Evolutionary conservation across 2,113 vertebrate species (phyloP), one percentile per base, ranked within the genome.

Genomic region (Eudyptes chrysolophus): DNA sequence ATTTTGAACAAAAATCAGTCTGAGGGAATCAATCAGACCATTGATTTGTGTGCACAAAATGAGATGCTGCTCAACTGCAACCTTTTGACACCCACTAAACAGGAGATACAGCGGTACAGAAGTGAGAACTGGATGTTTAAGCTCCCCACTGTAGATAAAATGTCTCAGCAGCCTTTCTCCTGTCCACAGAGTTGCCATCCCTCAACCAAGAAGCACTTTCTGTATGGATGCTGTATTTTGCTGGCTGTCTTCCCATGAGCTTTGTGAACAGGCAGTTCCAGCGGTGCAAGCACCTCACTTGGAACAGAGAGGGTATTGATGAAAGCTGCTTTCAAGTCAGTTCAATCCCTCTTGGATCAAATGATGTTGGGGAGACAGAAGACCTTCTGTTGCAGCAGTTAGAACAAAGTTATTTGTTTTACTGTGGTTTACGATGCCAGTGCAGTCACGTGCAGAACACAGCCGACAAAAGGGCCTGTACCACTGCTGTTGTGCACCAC

Each of bases 1-100:
- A 87, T 88, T 95, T 12, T 69, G 36, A 90, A 83, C 78, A 96
- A 95, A 95, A 94, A 80, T 51, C 77, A 87, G n/a, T 46, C 74
- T 34, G 60, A 82, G 65, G 34, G 71, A 85, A 91, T 94, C 92
- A 93, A 95, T 89, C 87, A 92, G 42, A 68, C 14, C 25, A 84
- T 66, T 54, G 89, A 74, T 94, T 92, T 80, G 27, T 72, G 87
- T 44, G 64, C 70, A 85, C 16, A 91, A 90, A 94, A 84, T 48
- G 61, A 89, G 65, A 58, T 29, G 68, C 70, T 75, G 49, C 26
- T 83, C 60, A 51, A 79, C n/a, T 49, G 58, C 77, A 95, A 62
- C 29, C 38, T 84, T 91, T 36, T 94, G 70, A 82, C 77, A 78
- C 75, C 38, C 30, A 30, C 58, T 65, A 24, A 82, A 49, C 9